Evolutionary conservation across 2,888 invertebrate species (phyloP).

Genomic region (Halictus ligatus): DNA sequence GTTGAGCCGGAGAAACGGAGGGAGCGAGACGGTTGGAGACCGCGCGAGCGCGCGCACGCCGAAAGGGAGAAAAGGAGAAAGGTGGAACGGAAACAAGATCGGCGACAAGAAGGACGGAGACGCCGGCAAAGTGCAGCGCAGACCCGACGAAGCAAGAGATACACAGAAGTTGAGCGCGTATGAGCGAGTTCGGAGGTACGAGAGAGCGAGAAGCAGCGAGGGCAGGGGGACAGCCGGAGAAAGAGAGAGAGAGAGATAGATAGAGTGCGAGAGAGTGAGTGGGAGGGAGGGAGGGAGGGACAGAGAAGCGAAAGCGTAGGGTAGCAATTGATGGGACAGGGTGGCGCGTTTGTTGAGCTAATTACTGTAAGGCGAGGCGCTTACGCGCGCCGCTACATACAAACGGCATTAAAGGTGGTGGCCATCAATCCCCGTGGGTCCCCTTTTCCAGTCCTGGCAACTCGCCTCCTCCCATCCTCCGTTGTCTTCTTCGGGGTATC

Average conservation of each 20-base stretch:
- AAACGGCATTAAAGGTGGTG: conserved; percentile 84
- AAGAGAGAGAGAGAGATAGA: background rate
- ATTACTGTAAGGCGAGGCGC: conserved; percentile 84
- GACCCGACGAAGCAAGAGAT: conserved; percentile 32
- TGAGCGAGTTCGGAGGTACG: conserved; percentile 24
- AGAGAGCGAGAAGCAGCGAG: background rate
- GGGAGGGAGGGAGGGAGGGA: conserved; percentile 25
- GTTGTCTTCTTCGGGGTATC: conserved; percentile 49
- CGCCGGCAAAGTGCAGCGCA: conserved; percentile 16
- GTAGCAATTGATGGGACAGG: conserved; percentile 84
- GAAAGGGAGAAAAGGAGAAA: background rate
- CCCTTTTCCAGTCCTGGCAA: conserved; percentile 71
- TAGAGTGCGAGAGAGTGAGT: background rate
- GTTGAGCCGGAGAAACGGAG: conserved; percentile 43
- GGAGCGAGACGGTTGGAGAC: background rate
- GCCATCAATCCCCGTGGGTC: conserved; percentile 81
- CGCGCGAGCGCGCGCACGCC: background rate
- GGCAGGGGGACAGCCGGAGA: conserved; percentile 1
- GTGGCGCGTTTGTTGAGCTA: conserved; percentile 84
- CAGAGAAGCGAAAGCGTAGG: conserved; percentile 73
- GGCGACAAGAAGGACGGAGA: conserved; percentile 39
- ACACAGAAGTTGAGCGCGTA: conserved; percentile 52
- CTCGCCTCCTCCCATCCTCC: conserved; percentile 59
- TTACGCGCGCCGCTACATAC: conserved; percentile 84
- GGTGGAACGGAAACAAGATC: conserved; percentile 34